These are phyloP conservation scores for Pseudopipra pipra DNA, from an alignment of 2,113 vertebrate genomes.

Conservation along the genomic window DNA sequence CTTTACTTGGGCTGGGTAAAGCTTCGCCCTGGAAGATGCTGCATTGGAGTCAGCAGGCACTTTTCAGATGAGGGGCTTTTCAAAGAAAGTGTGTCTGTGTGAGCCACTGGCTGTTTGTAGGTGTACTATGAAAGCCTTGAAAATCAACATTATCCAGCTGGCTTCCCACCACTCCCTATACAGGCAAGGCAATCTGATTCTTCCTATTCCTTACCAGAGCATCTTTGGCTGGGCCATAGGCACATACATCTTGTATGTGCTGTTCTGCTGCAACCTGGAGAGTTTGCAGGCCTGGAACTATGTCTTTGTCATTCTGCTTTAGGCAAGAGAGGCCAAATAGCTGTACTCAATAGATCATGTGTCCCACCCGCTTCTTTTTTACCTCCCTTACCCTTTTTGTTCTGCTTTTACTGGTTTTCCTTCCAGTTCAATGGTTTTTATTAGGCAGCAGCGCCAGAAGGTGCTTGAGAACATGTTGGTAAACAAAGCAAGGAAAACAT, in stretches of 20 bases:
- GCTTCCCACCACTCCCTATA: not conserved
- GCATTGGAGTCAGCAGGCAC: not conserved
- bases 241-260: fast-evolving
- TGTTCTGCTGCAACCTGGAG: not conserved
- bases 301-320: not conserved
- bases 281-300: not conserved
- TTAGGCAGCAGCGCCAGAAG: not conserved
- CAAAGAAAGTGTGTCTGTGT: fast-evolving
- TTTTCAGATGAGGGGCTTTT: not conserved
- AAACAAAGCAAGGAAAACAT: not conserved
- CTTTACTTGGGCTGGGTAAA: not conserved
- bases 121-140: not conserved
- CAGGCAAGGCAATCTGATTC: not conserved
- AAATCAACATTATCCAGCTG: not conserved
- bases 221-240: not conserved
- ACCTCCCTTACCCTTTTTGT: not conserved
- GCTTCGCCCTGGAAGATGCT: not conserved
- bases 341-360: not conserved
- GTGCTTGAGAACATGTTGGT: not conserved
- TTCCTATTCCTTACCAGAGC: not conserved
- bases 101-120: not conserved
- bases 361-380: not conserved
- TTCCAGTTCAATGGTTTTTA: not conserved
- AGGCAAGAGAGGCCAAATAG: not conserved
- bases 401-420: not conserved